phyloP scores from a whole-genome alignment of 2,888 invertebrate species.

The Perizoma affinitatum region DNA sequence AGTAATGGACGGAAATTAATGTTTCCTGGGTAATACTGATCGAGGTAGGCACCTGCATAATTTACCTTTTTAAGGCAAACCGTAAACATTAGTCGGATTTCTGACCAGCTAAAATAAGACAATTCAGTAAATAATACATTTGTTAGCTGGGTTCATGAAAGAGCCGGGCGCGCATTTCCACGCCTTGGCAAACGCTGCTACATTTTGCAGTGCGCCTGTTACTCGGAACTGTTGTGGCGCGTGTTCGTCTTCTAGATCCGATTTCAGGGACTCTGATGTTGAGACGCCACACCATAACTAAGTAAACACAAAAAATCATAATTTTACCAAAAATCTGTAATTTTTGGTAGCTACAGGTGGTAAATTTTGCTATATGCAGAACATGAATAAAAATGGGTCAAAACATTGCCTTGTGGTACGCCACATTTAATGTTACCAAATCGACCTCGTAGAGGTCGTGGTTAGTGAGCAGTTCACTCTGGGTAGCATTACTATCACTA shows the following conservation, averaged over 20 bases:
- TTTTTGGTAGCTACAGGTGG: too few species aligned
- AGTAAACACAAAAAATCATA: conserved; percentile 17
- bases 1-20: not conserved
- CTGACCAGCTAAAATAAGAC: not conserved
- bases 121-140: conserved; percentile 70
- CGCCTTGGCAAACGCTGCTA: conserved; percentile 87
- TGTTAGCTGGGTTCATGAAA: conserved; percentile 82
- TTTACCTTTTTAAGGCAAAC: too few species aligned
- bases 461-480: too few species aligned
- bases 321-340: too few species aligned
- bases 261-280: conserved; percentile 85
- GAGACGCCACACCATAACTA: conserved; percentile 94
- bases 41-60: not conserved
- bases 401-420: not conserved
- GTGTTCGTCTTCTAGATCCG: conserved; percentile 89
- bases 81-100: too few species aligned
- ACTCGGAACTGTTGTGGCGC: conserved; percentile 89
- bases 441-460: too few species aligned
- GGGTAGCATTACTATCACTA: too few species aligned
- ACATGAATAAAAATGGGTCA: not conserved
- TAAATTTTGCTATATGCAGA: not conserved
- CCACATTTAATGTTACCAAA: not conserved
- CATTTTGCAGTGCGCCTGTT: conserved; percentile 88
- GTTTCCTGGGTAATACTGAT: not conserved
- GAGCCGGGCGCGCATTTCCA: conserved; percentile 82